These are phyloP conservation scores for Coelopa pilipes DNA, from an alignment of 2,888 invertebrate species.

Conservation along the genomic window DNA sequence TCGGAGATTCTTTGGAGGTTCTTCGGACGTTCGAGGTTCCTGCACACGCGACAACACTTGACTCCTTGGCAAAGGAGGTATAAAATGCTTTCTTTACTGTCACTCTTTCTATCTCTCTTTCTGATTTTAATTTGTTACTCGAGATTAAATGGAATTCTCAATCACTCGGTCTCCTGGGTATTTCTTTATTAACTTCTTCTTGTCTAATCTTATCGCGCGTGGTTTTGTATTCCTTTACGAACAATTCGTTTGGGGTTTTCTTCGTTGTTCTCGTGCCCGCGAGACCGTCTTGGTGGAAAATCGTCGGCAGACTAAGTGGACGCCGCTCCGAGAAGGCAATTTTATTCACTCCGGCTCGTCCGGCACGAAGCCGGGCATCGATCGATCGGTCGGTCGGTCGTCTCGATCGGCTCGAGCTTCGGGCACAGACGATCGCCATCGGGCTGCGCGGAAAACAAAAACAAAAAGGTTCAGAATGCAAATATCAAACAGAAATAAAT, in stretches of 20 bases:
- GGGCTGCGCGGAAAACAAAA: too few species aligned
- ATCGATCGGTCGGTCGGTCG: neutral
- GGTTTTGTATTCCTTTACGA: neutral
- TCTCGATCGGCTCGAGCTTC: too few species aligned
- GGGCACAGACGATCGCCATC: too few species aligned
- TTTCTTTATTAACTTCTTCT: neutral
- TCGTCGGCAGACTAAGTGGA: slow-evolving; percentile 53
- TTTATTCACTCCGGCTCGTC: slow-evolving; percentile 42
- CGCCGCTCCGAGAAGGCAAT: slow-evolving; percentile 49
- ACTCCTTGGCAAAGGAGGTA: too few species aligned
- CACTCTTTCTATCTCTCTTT: neutral
- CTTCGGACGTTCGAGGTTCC: too few species aligned
- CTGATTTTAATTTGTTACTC: neutral
- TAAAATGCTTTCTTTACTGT: too few species aligned
- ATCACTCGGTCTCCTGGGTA: neutral
- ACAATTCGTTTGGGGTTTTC: slow-evolving; percentile 17
- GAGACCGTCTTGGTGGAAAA: slow-evolving; percentile 44
- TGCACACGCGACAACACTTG: too few species aligned
- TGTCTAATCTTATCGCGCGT: neutral
- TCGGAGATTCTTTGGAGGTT: neutral
- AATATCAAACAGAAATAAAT: too few species aligned
- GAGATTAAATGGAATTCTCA: too few species aligned
- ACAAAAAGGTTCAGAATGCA: too few species aligned
- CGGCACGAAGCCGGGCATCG: neutral
- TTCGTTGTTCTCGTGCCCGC: slow-evolving; percentile 25